Base-by-base conservation (phyloP, 2,113 vertebrate genomes). In the Taurulus bubalis region DNA sequence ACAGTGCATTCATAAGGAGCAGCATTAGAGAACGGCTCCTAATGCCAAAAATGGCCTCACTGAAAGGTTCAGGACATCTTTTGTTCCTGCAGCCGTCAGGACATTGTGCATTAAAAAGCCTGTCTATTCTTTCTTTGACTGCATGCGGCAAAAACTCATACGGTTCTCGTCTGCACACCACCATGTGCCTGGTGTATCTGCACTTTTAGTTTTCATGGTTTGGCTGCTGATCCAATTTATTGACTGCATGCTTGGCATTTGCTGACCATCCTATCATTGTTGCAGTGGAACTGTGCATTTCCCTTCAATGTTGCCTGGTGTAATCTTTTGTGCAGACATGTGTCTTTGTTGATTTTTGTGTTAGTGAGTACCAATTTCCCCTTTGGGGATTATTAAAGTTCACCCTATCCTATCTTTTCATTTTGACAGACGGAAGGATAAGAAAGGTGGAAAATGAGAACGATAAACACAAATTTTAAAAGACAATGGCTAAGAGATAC, bases 401-500 rank as follows among this genome's bases (percentile, higher is more conserved):
- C 20, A 22, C 8, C 20, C 1, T 51, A 51, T 51, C 49, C 8
- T 0, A 3, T 51, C 49, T 16, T 38, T 66, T 56, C n/a, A 15
- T 58, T 56, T 12, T 49, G 58, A 73, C 0, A 0, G 63, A 60
- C 53, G 32, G 55, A 60, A 40, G 1, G 45, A 73, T 22, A 47
- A 22, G 60, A 14, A 36, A 79, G 4, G 15, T 3, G 16, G 4
- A 32, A 63, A 53, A 66, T 12, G 6, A 55, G 22, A 1, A 72
- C 34, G 56, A 66, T 49, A 72, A 60, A 82, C n/a, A 14, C 26
- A 6, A 5, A 56, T 63, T 20, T 30, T 12, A 3, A 38, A 65
- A 65, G 1, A 20, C 45, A 62, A 86, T 42, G 71, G 73, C 78
- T 38, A 28, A 12, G 4, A 32, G 53, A 63, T 16, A 53, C 11